Percentiles rank a stretch among this genome's conserved stretches.
These are phyloP conservation scores for Chionomys nivalis DNA, from an alignment of 2,113 vertebrate genomes.

Conservation along the genomic window DNA sequence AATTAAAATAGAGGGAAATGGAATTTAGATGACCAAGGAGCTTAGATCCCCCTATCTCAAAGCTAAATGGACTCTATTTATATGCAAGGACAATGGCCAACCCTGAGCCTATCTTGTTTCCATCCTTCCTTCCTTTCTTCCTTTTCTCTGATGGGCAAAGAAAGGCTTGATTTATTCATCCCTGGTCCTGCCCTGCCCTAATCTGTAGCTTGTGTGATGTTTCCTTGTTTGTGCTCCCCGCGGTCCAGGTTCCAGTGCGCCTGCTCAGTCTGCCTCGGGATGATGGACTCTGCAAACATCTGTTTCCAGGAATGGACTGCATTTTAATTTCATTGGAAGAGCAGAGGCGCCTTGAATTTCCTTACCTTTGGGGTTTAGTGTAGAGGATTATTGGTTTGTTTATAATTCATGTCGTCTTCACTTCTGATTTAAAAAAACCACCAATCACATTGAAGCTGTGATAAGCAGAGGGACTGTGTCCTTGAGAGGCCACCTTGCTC, in stretches of 20 bases:
- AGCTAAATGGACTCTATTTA: background rate
- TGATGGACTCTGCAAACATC: constrained; percentile 8
- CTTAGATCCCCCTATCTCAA: background rate
- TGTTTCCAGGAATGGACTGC: constrained; percentile 58
- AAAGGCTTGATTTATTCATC: background rate
- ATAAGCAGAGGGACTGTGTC: background rate
- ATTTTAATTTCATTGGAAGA: constrained; percentile 75
- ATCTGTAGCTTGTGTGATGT: background rate
- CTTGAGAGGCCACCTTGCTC: background rate
- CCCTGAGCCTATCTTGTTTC: background rate
- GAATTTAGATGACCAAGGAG: background rate
- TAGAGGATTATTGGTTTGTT: constrained; percentile 66
- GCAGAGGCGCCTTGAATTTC: background rate
- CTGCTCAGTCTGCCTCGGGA: background rate
- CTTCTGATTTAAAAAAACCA: constrained; percentile 9
- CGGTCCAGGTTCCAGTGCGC: background rate
- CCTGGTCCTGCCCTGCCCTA: background rate
- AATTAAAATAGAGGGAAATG: constrained; percentile 36
- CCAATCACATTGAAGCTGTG: background rate
- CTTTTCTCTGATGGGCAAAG: background rate
- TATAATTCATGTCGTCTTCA: constrained; percentile 66
- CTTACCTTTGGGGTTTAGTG: constrained; percentile 68
- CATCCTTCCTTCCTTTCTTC: background rate
- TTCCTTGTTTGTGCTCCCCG: background rate
- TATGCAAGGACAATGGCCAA: background rate